phyloP scores from a whole-genome alignment of 2,888 invertebrate species.

The Exocentrus adspersus region DNA sequence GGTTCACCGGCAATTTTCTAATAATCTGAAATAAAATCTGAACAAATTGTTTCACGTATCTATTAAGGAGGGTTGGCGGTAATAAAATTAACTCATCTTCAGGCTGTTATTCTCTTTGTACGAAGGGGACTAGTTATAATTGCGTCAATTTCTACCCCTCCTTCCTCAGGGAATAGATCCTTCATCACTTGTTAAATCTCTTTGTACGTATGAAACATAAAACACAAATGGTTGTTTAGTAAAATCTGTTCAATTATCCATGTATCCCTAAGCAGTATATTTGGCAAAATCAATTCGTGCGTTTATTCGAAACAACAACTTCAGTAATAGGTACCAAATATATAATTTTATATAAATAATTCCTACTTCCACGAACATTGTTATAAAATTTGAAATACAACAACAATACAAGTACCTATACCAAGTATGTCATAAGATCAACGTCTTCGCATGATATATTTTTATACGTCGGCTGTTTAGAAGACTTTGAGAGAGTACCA shows the following conservation, averaged over 20 bases:
- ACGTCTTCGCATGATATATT: no score
- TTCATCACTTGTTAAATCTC: constrained; percentile 48
- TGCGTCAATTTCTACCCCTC: constrained; percentile 49
- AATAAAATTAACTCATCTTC: constrained; percentile 48
- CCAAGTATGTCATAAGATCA: no score
- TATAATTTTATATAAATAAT: no score
- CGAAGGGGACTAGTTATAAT: constrained; percentile 46
- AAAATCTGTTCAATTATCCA: constrained; percentile 14
- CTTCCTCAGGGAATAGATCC: constrained; percentile 44
- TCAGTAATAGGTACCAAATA: no score
- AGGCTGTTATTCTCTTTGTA: constrained; percentile 45
- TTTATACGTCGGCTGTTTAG: no score
- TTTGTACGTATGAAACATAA: constrained; percentile 39
- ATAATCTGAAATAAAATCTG: constrained; percentile 21
- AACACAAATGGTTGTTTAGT: constrained; percentile 43
- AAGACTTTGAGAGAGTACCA: no score
- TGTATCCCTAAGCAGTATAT: no score
- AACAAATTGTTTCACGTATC: constrained; percentile 21
- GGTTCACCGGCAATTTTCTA: neutral
- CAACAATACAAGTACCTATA: no score
- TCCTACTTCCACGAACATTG: no score
- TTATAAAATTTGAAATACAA: no score
- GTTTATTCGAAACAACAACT: no score
- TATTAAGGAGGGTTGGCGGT: constrained; percentile 41
- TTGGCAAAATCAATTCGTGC: no score